Evolutionary conservation across 37 sponge, comb jelly and placozoan species (phyloP).

Genomic region (Diacarnus erythraeanus): DNA sequence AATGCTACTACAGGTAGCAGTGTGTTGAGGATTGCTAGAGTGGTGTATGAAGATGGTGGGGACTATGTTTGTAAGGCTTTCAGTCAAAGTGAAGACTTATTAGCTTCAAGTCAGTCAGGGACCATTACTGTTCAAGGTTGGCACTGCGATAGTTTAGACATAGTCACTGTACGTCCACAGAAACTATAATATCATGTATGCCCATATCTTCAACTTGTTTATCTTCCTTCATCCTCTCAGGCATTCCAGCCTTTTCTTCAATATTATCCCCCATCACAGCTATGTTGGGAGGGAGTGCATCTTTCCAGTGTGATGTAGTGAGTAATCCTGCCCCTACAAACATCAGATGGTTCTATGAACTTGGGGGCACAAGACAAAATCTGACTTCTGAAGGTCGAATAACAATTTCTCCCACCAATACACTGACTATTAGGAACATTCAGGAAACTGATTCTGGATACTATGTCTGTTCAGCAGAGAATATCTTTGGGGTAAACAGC

Average conservation of each 20-base stretch:
- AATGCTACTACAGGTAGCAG: conserved; percentile 23
- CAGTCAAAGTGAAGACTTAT: neutral
- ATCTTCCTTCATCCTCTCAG: conserved; percentile 19
- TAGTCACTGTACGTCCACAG: neutral
- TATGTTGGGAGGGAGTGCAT: conserved; percentile 16
- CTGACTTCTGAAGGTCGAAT: conserved; percentile 12
- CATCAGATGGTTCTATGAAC: conserved; percentile 28
- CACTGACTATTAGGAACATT: conserved; percentile 44
- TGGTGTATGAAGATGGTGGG: conserved; percentile 44
- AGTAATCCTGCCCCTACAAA: conserved; percentile 55
- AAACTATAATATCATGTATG: neutral
- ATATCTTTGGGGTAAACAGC: conserved; percentile 40
- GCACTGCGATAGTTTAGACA: neutral
- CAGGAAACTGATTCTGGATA: conserved; percentile 49
- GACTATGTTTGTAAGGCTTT: conserved; percentile 47
- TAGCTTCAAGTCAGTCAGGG: conserved; percentile 27
- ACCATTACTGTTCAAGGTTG: conserved; percentile 51
- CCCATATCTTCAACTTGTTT: too few species aligned
- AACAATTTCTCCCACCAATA: neutral
- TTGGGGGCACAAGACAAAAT: neutral
- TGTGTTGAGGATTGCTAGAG: conserved; percentile 8
- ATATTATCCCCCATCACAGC: conserved; percentile 15
- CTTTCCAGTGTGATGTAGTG: conserved; percentile 32
- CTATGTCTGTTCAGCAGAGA: conserved; percentile 45
- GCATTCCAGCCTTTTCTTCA: conserved; percentile 37